Percentiles rank a stretch among this genome's conserved stretches.
phyloP scores from a whole-genome alignment of 1,140 invertebrate genomes.

The Carcinoscorpius rotundicauda region DNA sequence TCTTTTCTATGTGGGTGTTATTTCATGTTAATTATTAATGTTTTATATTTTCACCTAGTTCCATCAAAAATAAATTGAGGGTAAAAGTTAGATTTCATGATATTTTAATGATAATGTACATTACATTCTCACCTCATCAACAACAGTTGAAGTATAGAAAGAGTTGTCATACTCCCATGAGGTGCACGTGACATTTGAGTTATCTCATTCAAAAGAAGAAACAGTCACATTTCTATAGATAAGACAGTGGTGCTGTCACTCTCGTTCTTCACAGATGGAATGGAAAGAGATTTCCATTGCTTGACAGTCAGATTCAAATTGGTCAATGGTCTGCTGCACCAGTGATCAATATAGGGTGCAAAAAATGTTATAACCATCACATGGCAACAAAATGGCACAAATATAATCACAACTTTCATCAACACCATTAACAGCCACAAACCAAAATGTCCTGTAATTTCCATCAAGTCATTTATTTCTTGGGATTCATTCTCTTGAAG shows the following conservation, averaged over 20 bases:
- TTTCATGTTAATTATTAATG: too few species aligned
- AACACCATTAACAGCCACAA: constrained; percentile 11
- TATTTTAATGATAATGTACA: too few species aligned
- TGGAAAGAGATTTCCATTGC: constrained; percentile 9
- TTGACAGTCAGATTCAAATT: constrained; percentile 8
- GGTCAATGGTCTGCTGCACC: constrained; percentile 12
- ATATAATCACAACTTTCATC: constrained; percentile 5
- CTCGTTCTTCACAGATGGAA: constrained; percentile 2
- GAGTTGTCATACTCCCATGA: constrained; percentile 21
- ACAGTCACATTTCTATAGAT: background rate
- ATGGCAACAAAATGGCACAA: constrained; percentile 11
- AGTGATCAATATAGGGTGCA: constrained; percentile 15
- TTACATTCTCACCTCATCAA: constrained; percentile 23
- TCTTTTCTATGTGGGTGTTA: too few species aligned
- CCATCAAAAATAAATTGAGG: too few species aligned
- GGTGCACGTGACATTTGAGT: constrained; percentile 4
- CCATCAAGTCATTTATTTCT: too few species aligned
- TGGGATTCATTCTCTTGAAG: too few species aligned
- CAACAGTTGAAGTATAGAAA: constrained; percentile 23
- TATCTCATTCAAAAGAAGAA: background rate
- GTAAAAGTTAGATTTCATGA: too few species aligned
- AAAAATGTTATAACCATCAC: constrained; percentile 16
- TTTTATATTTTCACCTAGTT: too few species aligned
- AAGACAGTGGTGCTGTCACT: background rate
- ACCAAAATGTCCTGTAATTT: constrained; percentile 12